Conservation (phyloP, 2,797 vertebrate species). For the Meriones psammophilus region DNA sequence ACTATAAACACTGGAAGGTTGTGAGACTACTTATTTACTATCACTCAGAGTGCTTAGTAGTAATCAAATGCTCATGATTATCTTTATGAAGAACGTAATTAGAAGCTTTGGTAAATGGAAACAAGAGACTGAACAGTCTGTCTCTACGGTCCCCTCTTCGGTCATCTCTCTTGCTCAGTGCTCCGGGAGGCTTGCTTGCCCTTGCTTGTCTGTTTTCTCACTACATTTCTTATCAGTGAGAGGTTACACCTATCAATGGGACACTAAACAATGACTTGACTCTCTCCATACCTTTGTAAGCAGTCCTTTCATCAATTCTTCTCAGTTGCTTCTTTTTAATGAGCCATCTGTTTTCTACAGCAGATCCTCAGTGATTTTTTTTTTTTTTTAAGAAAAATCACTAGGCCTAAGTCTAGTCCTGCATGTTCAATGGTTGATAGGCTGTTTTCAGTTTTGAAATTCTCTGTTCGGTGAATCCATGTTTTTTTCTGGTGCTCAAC, state of each 20-base stretch:
- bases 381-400: slow-evolving; percentile 32
- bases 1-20: neutral
- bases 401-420: slow-evolving; percentile 21
- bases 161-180: neutral
- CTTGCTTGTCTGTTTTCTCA: neutral
- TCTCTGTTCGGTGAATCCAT: neutral
- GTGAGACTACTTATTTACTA: neutral
- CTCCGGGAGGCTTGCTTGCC: neutral
- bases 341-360: slow-evolving; percentile 15
- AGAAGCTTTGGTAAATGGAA: slow-evolving; percentile 13
- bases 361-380: neutral
- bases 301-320: slow-evolving; percentile 39
- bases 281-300: neutral
- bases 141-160: neutral
- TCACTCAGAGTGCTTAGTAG: slow-evolving; percentile 4
- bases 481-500: slow-evolving; percentile 1
- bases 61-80: slow-evolving; percentile 10
- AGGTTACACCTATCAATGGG: neutral
- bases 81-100: neutral
- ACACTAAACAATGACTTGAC: neutral
- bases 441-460: slow-evolving; percentile 37
- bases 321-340: slow-evolving; percentile 1
- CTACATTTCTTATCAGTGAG: neutral
- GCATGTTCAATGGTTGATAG: slow-evolving; percentile 7
- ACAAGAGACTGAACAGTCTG: neutral